These are phyloP conservation scores for Rhincodon typus DNA, from an alignment of 2,797 vertebrate species.

Conservation along the genomic window DNA sequence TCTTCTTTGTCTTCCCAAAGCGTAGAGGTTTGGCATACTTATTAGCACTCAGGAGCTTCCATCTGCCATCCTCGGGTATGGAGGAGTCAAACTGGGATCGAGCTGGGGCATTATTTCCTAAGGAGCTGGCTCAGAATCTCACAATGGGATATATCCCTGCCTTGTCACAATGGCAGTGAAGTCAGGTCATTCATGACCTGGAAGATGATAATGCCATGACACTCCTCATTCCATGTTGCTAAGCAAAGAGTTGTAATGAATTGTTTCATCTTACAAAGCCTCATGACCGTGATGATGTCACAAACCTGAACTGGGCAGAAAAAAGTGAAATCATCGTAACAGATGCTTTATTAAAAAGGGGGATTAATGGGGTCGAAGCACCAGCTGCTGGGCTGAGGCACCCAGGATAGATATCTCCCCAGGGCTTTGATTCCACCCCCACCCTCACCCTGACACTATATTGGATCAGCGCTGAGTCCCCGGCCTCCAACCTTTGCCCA, in stretches of 20 bases:
- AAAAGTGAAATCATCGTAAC: background rate
- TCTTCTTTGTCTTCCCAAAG: background rate
- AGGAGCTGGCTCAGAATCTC: background rate
- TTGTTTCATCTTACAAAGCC: background rate
- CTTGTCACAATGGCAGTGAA: background rate
- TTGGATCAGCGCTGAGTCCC: background rate
- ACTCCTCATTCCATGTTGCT: constrained; percentile 9
- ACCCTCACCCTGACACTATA: background rate
- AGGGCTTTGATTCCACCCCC: too few relatives aligned
- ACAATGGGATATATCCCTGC: background rate
- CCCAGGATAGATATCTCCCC: background rate
- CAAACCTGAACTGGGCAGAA: background rate
- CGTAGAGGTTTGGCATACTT: background rate
- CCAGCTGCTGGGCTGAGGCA: background rate
- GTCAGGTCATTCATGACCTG: background rate
- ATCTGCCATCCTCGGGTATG: background rate
- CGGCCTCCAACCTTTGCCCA: background rate
- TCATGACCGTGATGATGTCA: background rate
- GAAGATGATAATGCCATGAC: background rate
- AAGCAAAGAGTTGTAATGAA: background rate
- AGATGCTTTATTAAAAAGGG: background rate
- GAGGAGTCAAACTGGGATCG: background rate
- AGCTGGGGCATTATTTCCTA: background rate
- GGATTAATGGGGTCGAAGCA: background rate
- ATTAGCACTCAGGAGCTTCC: background rate